These are phyloP conservation scores for Peromyscus melanophrys DNA, from an alignment of 2,797 vertebrate genomes.

Conservation along the genomic window DNA sequence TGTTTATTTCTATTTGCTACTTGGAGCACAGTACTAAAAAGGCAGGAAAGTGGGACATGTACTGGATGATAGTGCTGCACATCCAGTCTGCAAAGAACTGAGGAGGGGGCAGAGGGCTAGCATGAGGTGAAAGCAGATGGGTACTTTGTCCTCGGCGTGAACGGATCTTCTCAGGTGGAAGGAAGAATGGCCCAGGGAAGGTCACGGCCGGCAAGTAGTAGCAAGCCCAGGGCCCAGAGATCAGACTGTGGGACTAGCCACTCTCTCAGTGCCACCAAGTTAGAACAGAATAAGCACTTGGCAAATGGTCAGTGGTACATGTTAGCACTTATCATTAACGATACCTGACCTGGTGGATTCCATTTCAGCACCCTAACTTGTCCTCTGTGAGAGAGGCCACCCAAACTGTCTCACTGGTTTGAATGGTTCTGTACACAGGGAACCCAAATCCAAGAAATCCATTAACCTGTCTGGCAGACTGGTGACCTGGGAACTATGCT, in stretches of 20 bases:
- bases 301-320: neutral
- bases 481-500: neutral
- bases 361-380: neutral
- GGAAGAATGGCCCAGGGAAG: neutral
- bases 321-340: conserved; percentile 18
- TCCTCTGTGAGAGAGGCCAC: neutral
- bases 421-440: neutral
- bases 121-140: neutral
- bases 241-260: neutral
- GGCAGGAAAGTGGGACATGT: neutral
- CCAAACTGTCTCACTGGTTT: neutral
- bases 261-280: neutral
- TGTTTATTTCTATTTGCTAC: neutral
- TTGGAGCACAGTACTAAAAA: neutral
- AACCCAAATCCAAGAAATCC: conserved; percentile 14
- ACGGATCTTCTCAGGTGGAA: neutral
- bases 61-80: neutral
- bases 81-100: neutral
- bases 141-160: neutral
- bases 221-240: neutral
- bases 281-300: neutral
- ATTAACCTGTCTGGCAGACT: neutral
- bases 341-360: conserved; percentile 36
- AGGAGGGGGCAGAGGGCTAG: neutral
- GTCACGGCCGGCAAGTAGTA: neutral